Conservation (phyloP, 2,113 vertebrate species). For the Pollachius pollachius region DNA sequence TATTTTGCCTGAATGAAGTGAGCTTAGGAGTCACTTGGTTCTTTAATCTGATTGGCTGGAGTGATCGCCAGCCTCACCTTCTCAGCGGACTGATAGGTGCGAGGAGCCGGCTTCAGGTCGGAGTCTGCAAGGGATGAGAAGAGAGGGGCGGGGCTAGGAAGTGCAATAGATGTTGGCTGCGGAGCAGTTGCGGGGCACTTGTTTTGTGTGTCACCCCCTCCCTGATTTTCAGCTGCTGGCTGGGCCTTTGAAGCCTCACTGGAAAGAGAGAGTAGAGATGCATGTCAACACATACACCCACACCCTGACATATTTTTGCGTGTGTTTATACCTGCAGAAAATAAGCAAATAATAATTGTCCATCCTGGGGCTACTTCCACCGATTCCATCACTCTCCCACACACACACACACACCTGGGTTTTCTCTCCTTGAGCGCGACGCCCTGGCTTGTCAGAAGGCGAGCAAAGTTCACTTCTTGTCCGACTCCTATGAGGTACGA, state of each 20-base stretch:
- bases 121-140: neutral
- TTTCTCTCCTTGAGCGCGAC: constrained; percentile 84
- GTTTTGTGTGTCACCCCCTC: neutral
- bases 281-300: neutral
- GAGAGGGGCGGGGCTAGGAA: neutral
- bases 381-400: too few species aligned
- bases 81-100: constrained; percentile 43
- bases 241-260: constrained; percentile 22
- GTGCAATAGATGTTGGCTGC: neutral
- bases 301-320: too few species aligned
- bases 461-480: constrained; percentile 76
- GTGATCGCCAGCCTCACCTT: constrained; percentile 35
- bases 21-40: too few species aligned
- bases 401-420: constrained; percentile 40
- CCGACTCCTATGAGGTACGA: constrained; percentile 73
- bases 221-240: neutral
- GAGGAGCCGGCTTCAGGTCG: constrained; percentile 18
- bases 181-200: neutral
- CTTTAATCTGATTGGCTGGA: neutral
- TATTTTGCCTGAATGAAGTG: too few species aligned
- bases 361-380: too few species aligned
- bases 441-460: constrained; percentile 83
- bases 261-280: neutral
- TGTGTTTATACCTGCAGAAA: too few species aligned
- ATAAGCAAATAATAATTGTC: too few species aligned